Percentiles rank a stretch among this genome's conserved stretches.
phyloP scores from a whole-genome alignment of 2,888 invertebrate species.

The Actias luna region DNA sequence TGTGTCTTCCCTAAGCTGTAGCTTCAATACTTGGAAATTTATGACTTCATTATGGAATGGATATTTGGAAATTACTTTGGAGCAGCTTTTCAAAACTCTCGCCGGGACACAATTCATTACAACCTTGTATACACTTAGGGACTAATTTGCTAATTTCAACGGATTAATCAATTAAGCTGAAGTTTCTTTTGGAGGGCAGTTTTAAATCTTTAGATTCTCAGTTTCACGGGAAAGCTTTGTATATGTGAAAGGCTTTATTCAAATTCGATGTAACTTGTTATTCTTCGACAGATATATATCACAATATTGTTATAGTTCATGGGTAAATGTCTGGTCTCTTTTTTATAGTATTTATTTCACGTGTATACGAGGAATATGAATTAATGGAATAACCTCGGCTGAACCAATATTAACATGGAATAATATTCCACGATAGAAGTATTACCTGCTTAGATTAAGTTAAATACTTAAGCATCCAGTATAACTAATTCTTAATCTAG shows the following conservation, averaged over 20 bases:
- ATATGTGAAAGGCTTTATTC: too few species aligned
- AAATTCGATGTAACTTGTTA: too few species aligned
- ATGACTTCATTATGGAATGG: background rate
- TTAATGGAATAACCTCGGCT: background rate
- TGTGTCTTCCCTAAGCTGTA: too few species aligned
- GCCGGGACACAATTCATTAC: background rate
- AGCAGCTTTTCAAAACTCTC: background rate
- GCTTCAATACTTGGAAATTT: background rate
- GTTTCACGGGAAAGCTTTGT: too few species aligned
- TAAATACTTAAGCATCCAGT: slow-evolving; percentile 15
- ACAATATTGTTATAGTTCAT: too few species aligned
- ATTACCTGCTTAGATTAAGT: background rate
- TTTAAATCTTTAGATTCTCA: too few species aligned
- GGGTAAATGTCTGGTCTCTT: too few species aligned
- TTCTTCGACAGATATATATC: too few species aligned
- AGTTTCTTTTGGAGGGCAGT: too few species aligned
- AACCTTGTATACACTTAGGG: background rate
- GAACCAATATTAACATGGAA: background rate
- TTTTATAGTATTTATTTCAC: too few species aligned
- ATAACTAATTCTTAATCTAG: background rate
- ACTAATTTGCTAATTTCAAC: background rate
- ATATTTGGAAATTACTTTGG: background rate
- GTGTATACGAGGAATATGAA: background rate
- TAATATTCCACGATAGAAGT: background rate
- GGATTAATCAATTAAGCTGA: background rate